Conservation (phyloP, 2,113 vertebrate species). For the Steatornis caripensis region DNA sequence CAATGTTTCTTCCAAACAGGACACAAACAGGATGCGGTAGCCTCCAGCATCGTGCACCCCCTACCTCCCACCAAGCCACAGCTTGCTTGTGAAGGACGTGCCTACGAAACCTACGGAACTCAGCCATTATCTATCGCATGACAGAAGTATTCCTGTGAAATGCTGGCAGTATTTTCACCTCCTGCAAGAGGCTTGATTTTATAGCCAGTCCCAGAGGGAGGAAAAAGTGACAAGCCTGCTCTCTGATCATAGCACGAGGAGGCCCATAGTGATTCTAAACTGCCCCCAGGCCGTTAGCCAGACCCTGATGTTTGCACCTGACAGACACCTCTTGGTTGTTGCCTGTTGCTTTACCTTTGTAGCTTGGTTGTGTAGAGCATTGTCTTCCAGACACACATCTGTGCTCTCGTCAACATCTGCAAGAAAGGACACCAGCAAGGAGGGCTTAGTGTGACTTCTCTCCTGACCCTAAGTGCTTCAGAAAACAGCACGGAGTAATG, state of each 20-base stretch:
- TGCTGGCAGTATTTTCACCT: not conserved
- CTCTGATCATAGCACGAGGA: not conserved
- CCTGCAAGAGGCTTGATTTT: not conserved
- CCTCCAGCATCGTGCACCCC: not conserved
- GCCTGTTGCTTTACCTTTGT: not conserved
- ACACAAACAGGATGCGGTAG: not conserved
- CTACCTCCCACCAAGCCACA: not conserved
- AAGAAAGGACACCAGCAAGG: not conserved
- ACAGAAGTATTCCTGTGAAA: not conserved
- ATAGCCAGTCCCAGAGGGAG: not conserved
- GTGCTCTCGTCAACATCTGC: not conserved
- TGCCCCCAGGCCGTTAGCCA: not conserved
- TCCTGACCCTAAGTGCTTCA: not conserved
- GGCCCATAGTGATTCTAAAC: not conserved
- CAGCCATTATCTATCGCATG: fast-evolving
- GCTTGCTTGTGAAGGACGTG: not conserved
- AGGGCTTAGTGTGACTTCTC: not conserved
- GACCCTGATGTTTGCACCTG: not conserved
- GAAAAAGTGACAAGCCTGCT: not conserved
- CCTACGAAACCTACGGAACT: not conserved
- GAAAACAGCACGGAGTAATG: not conserved
- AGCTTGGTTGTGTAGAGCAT: not conserved
- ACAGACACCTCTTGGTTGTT: not conserved
- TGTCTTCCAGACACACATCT: not conserved
- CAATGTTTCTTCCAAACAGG: not conserved